These are phyloP conservation scores for Todiramphus saurophagus DNA, from an alignment of 2,113 vertebrate genomes.

Conservation along the genomic window DNA sequence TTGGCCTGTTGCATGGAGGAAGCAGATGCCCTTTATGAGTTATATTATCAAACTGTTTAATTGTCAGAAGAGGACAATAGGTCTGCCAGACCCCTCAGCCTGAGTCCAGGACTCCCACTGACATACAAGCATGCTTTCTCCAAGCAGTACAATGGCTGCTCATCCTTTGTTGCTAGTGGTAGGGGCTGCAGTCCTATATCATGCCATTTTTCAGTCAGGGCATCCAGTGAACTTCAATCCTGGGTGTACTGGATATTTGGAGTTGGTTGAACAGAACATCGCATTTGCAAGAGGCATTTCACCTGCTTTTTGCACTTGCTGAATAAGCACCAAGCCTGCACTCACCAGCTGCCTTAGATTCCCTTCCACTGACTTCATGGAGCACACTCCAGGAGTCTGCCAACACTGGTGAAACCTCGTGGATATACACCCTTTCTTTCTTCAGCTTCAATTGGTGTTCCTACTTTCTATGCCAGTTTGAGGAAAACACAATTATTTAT, in stretches of 20 bases:
- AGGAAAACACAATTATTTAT: neutral
- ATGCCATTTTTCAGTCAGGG: neutral
- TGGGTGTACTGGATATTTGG: neutral
- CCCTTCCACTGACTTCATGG: neutral
- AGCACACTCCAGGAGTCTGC: neutral
- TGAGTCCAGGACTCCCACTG: neutral
- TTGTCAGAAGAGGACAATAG: neutral
- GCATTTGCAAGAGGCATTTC: neutral
- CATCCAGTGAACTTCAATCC: neutral
- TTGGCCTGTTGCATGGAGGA: neutral
- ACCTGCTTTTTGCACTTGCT: neutral
- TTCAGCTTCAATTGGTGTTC: neutral
- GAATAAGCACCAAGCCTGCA: neutral
- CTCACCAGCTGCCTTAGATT: neutral
- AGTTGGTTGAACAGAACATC: neutral
- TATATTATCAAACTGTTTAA: neutral
- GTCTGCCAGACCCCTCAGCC: neutral
- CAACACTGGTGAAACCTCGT: neutral
- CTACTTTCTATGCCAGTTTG: neutral
- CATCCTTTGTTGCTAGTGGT: neutral
- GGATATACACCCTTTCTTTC: neutral
- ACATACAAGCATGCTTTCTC: fast-evolving
- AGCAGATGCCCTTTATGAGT: neutral
- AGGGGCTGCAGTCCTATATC: neutral
- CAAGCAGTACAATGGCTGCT: neutral